Evolutionary conservation across 1,140 invertebrate genomes (phyloP).

Genomic region (Zaprionus ornatus): DNA sequence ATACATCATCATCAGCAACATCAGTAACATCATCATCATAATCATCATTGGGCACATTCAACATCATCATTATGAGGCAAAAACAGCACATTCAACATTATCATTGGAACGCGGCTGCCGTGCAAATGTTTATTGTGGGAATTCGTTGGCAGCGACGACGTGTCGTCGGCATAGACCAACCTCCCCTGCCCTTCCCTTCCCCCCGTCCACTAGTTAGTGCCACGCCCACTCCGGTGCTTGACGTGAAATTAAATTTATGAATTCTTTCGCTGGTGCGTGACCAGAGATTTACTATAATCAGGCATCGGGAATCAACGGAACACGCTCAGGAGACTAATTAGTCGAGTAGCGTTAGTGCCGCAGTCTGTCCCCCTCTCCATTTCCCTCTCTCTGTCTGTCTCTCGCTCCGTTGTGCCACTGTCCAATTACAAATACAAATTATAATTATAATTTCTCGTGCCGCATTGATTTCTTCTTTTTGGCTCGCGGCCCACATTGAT

Average conservation of each 20-base stretch:
- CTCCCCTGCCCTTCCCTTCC: background rate
- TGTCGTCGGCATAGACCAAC: slow-evolving; percentile 42
- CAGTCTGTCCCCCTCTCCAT: background rate
- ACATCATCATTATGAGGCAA: slow-evolving; percentile 55
- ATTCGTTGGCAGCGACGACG: slow-evolving; percentile 66
- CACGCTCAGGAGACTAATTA: slow-evolving; percentile 81
- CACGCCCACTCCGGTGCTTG: slow-evolving; percentile 22
- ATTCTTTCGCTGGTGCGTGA: slow-evolving; percentile 81
- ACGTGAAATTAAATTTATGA: slow-evolving; percentile 80
- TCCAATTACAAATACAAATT: slow-evolving; percentile 57
- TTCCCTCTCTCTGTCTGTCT: background rate
- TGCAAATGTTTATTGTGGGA: slow-evolving; percentile 80
- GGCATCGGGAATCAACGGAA: slow-evolving; percentile 76
- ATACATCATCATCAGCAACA: slow-evolving; percentile 42
- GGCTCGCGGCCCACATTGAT: slow-evolving; percentile 30
- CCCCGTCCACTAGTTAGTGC: background rate
- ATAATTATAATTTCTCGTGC: slow-evolving; percentile 79
- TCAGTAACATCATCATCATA: slow-evolving; percentile 18
- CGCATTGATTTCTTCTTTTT: slow-evolving; percentile 51
- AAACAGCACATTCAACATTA: slow-evolving; percentile 56
- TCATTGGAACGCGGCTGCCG: slow-evolving; percentile 61
- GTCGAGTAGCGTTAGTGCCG: slow-evolving; percentile 39
- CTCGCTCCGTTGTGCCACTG: background rate
- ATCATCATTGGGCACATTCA: slow-evolving; percentile 24
- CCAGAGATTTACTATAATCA: slow-evolving; percentile 82